Evolutionary conservation across 2,113 vertebrate genomes (phyloP), one percentile per base, ranked within the genome.

Genomic region (Callorhinus ursinus): DNA sequence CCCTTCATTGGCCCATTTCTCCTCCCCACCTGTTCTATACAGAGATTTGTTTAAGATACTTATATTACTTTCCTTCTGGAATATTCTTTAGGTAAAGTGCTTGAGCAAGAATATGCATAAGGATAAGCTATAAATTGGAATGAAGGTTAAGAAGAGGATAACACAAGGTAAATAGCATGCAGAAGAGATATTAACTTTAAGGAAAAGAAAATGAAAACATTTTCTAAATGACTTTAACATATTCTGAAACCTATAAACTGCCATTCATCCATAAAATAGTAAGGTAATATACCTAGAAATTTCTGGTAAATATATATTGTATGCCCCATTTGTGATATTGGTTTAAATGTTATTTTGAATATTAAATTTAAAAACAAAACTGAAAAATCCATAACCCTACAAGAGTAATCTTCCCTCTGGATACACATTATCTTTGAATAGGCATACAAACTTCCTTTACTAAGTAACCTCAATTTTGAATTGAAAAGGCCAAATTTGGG

Each of bases 341-440:
- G 13, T 59, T 95, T 77, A 95, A 95, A n/a, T 95, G 22, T 87
- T 81, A 89, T 42, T 86, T 90, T 96, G 81, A 95, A 63, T 95
- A 96, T 88, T 93, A 96, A 96, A 76, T 90, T 94, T 92, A 74
- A 90, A 95, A 94, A 51, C 33, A 80, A 88, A 97, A 95, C 36
- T 71, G 14, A 88, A 95, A 95, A 90, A 42, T 13, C 11, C 18
- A 57, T 18, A 53, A 33, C 14, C 12, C 74, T 42, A 65, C 12
- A 88, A 76, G 33, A 94, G 11, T 82, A 4, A 67, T 16, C 12
- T 15, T 89, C 12, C 36, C 4, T 55, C 21, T 65, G n/a, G 33
- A 65, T 51, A 88, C 4, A 65, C 11, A 53, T 53, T 93, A 21
- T 65, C 8, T 71, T 80, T 87, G 21, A 96, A 65, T 22, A 92